A percentile compares a stretch with the other conserved stretches of the same genome.
phyloP scores from a whole-genome alignment of 2,888 invertebrate species.

The Yponomeuta cagnagella region DNA sequence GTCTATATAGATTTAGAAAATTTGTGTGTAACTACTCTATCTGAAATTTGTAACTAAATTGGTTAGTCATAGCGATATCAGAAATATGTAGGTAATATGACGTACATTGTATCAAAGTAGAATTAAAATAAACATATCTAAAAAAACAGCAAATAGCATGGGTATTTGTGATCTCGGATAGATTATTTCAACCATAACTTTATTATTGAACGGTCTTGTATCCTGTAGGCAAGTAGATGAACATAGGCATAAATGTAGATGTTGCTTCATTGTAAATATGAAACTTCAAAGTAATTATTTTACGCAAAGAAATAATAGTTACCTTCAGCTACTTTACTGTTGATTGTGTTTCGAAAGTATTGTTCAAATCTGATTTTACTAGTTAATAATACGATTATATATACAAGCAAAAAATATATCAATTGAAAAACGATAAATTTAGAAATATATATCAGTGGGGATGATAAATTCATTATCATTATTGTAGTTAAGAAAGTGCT shows the following conservation, averaged over 20 bases:
- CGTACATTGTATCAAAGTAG: neutral
- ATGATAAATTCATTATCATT: slow-evolving; percentile 22
- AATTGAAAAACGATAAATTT: slow-evolving; percentile 27
- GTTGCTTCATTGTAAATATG: too few species aligned
- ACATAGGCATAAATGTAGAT: neutral
- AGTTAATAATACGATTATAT: neutral
- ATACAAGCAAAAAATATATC: neutral
- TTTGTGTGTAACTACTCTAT: neutral
- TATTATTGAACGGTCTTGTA: slow-evolving; percentile 35
- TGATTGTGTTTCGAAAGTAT: neutral
- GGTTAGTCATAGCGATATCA: neutral
- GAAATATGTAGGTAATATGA: neutral
- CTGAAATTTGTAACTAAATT: neutral
- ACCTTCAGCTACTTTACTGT: neutral
- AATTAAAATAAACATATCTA: slow-evolving; percentile 1
- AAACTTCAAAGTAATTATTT: too few species aligned
- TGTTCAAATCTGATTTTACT: neutral
- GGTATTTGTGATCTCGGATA: slow-evolving; percentile 52
- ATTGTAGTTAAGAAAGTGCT: slow-evolving; percentile 18
- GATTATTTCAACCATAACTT: slow-evolving; percentile 44
- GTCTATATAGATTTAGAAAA: neutral
- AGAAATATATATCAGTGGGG: slow-evolving; percentile 36
- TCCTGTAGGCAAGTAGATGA: slow-evolving; percentile 24
- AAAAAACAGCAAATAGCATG: neutral
- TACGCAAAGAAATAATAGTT: too few species aligned